phyloP scores from a whole-genome alignment of 2,888 invertebrate species.

The Heliconius ismenius region DNA sequence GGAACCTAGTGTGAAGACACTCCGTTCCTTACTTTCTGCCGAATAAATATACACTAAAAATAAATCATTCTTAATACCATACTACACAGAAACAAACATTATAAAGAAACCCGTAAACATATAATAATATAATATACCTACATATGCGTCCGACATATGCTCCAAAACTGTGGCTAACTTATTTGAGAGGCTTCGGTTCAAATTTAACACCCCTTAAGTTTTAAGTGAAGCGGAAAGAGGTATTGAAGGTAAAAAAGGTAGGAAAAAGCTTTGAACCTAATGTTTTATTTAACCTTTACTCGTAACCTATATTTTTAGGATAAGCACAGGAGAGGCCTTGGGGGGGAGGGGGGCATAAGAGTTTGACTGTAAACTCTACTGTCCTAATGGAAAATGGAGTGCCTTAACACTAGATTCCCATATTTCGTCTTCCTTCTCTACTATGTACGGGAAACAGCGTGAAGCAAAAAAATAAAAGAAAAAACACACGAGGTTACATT shows the following conservation, averaged over 20 bases:
- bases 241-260: neutral
- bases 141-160: neutral
- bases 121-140: neutral
- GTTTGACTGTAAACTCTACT: neutral
- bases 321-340: no score
- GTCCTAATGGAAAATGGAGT: no score
- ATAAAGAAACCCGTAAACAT: neutral
- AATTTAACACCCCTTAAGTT: conserved; percentile 41
- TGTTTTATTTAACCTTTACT: neutral
- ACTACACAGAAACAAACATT: no score
- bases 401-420: no score
- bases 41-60: no score
- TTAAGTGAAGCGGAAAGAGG: conserved; percentile 44
- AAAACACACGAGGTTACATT: no score
- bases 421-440: no score
- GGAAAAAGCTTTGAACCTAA: neutral
- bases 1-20: no score
- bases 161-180: conserved; percentile 53
- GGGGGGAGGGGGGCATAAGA: neutral
- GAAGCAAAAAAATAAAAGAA: no score
- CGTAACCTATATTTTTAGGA: neutral
- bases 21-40: no score
- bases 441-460: no score
- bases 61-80: no score
- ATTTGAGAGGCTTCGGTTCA: conserved; percentile 52